A percentile compares a stretch with the other conserved stretches of the same genome.
Evolutionary conservation across 2,797 vertebrate species (phyloP).

Genomic region (Pseudochirops corinnae): DNA sequence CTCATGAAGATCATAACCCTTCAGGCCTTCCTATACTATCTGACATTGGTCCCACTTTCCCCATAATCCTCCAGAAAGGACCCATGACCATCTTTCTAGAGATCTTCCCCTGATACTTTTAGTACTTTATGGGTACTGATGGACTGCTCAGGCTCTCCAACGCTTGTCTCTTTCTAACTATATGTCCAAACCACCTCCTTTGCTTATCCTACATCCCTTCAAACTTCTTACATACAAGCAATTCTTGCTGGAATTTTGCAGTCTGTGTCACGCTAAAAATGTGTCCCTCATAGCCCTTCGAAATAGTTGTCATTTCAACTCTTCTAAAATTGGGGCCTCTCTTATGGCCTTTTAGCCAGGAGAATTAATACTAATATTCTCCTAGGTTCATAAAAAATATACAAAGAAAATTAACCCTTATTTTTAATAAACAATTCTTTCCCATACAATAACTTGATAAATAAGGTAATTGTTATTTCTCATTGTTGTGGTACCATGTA

Average conservation of each 20-base stretch:
- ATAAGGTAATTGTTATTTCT: background rate
- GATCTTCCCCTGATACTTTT: background rate
- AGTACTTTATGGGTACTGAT: background rate
- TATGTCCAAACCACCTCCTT: background rate
- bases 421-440: background rate
- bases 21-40: background rate
- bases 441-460: background rate
- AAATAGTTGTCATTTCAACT: background rate
- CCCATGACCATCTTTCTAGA: background rate
- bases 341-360: background rate
- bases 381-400: background rate
- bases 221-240: background rate
- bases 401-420: background rate
- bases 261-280: background rate
- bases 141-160: background rate
- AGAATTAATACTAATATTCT: background rate
- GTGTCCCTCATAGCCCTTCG: background rate
- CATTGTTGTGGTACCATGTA: background rate
- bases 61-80: background rate
- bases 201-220: background rate
- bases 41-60: background rate
- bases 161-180: background rate
- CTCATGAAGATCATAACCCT: background rate
- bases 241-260: background rate
- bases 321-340: background rate